Conservation (phyloP, 2,888 invertebrate species). For the Pandemis cinnamomeana region DNA sequence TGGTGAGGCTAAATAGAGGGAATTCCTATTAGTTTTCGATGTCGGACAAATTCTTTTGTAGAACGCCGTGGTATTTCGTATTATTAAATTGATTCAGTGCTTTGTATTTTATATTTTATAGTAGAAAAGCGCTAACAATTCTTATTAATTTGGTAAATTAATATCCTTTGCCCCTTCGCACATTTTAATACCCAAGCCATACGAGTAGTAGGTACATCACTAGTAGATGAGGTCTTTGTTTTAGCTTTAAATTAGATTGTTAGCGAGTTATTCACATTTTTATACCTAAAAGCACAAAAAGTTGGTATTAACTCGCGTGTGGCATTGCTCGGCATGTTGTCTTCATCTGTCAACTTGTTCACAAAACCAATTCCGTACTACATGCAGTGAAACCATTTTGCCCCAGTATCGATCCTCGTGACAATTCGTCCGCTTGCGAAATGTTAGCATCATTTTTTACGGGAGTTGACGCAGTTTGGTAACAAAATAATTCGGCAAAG, state of each 20-base stretch:
- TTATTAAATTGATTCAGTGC: background rate
- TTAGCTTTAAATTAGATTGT: background rate
- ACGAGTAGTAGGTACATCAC: no score
- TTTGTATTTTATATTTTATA: no score
- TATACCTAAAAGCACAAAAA: background rate
- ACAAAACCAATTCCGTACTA: background rate
- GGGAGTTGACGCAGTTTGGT: constrained; percentile 62
- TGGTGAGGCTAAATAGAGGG: constrained; percentile 23
- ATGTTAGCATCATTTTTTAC: constrained; percentile 60
- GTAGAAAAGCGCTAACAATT: background rate
- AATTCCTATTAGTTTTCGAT: constrained; percentile 22
- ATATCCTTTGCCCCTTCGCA: no score
- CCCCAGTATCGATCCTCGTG: constrained; percentile 6
- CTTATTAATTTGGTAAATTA: background rate
- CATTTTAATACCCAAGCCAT: no score
- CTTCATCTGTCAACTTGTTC: background rate
- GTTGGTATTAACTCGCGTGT: background rate
- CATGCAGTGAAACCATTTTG: constrained; percentile 11
- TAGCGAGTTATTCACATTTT: background rate
- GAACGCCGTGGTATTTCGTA: background rate
- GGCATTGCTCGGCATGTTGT: background rate
- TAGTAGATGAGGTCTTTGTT: background rate
- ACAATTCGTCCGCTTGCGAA: constrained; percentile 44
- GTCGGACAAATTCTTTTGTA: constrained; percentile 2
- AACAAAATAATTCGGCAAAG: constrained; percentile 62